Evolutionary conservation across 2,797 vertebrate genomes (phyloP).

Genomic region (Enteromius argenteus): DNA sequence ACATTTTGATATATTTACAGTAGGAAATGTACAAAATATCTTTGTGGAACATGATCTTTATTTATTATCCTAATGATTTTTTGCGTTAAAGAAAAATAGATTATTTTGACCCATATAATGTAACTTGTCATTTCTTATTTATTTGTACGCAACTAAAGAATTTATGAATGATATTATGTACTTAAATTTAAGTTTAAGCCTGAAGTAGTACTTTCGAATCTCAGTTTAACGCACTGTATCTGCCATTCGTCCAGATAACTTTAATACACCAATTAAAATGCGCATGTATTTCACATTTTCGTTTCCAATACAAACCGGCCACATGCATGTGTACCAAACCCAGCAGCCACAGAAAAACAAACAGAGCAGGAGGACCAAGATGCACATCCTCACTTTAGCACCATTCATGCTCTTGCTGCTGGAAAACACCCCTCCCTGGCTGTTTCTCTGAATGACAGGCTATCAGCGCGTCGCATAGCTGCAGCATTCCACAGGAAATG

Average conservation of each 20-base stretch:
- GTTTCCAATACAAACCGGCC: constrained; percentile 39
- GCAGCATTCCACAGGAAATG: constrained; percentile 58
- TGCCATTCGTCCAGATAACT: not conserved
- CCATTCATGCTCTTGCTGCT: constrained; percentile 11
- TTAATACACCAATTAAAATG: not conserved
- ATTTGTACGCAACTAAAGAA: not conserved
- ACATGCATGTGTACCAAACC: constrained; percentile 26
- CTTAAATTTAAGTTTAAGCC: no score
- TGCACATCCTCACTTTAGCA: constrained; percentile 60
- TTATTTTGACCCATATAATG: not conserved
- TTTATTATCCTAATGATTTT: not conserved
- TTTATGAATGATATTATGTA: not conserved
- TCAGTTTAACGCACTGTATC: not conserved
- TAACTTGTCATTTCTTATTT: not conserved
- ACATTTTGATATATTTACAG: not conserved
- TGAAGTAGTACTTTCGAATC: not conserved
- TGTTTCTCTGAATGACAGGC: constrained; percentile 37
- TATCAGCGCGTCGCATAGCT: constrained; percentile 34
- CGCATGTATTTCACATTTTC: not conserved
- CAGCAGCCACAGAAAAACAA: constrained; percentile 67
- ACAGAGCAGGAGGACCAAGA: constrained; percentile 71
- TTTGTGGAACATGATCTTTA: not conserved
- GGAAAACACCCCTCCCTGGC: constrained; percentile 27
- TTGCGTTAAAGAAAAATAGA: not conserved
- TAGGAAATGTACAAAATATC: not conserved